Base-by-base conservation (phyloP, 2,113 vertebrate species). In the Triplophysa dalaica region DNA sequence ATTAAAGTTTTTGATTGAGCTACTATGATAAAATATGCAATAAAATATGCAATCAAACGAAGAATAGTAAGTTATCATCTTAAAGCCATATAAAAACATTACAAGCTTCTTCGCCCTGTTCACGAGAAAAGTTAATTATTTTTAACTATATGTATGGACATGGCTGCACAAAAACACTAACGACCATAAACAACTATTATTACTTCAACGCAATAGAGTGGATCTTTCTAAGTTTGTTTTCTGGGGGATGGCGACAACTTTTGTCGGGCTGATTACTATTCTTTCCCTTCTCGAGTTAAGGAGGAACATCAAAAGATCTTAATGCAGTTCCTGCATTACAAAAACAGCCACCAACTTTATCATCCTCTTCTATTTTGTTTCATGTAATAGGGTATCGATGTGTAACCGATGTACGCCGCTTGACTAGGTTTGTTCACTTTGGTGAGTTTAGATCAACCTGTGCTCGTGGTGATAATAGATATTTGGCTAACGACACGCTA, bases 321-420 rank as follows among this genome's bases (percentile, higher is more conserved):
- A 70, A 65, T 58, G 58, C 56, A 78, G 84, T 82, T 82, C 78
- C 84, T 83, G 78, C 61, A 70, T 77, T 80, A 75, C 45, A 77
- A 75, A 75, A 76, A 64, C 63, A 75, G 80, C 77, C 38, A 77
- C 19, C 45, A 79, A 81, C 78, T 83, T 78, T 52, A 61, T 61
- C 50, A 77, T 41, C 56, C 11, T 29, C 58, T 24, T 62, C 50
- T 61, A 78, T 62, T 78, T 74, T 41, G 9, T 68, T 17, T 58
- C 17, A 43, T 17, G 19, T 14, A 64, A 78, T n/a, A 29, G 13
- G 21, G 21, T 67, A 13, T 52, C 70, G n/a, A 54, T 21, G 4
- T 45, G 19, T 10, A 43, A 81, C 5, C n/a, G 3, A 13, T 45
- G 8, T 12, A 7, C 16, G 33, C 2, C 17, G 13, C 48, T 26